Evolutionary conservation across 2,888 invertebrate species (phyloP), one percentile per base, ranked within the genome.

Genomic region (Allygus modestus): DNA sequence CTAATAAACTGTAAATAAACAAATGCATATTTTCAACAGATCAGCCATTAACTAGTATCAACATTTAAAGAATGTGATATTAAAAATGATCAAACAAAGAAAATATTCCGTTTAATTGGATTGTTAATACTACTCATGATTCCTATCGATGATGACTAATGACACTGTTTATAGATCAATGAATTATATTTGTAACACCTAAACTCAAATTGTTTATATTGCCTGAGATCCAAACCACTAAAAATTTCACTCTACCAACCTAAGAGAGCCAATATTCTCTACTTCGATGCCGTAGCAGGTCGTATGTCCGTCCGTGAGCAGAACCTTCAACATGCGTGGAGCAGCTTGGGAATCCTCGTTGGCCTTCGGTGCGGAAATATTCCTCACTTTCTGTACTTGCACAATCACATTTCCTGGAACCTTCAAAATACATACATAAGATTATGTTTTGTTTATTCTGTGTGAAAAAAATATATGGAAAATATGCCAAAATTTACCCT

Each of bases 331-430:
- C 93, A 98, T 94, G 26, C 97, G 93, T 9, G 97, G 97, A 15
- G 97, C 96, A 85, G 93, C 92, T 86, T 93, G 93, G 7, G 96
- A 96, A 87, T 97, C 96, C 90, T 97, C 97, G 90, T 97, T 97
- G 17, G 94, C 94, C 91, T 98, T 98, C 4, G 98, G 98, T 41
- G 97, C 97, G 15, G 97, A 94, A 71, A 97, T 94, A 91, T 98
- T 98, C 17, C 97, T 93, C 77, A 97, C 92, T 91, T 97, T 97
- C 90, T 96, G 95, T 88, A 98, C 94, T 92, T 98, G 98, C 69
- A 98, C 92, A 51, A 98, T 94, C 46, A 91, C 89, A 71, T 91
- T 90, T 0, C 92, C 92, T 75, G 90, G 89, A 87, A 97, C 88
- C 92, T 92, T 85, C 69, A 81, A 82, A 28, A 65, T 2, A 28